phyloP scores from a whole-genome alignment of 2,888 invertebrate genomes.

The Suillia variegata region DNA sequence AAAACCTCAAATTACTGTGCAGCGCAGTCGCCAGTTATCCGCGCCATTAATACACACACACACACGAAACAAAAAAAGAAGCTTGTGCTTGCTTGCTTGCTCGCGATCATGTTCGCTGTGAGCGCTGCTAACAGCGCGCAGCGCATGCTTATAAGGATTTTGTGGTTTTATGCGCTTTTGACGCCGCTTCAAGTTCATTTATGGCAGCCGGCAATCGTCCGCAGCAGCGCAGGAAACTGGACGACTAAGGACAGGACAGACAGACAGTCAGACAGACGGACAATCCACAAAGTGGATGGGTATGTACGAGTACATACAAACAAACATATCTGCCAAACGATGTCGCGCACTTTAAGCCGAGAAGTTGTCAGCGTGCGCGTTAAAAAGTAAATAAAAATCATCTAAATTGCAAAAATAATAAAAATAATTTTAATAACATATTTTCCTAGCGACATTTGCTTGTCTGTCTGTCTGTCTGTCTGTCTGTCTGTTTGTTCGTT shows the following conservation, averaged over 20 bases:
- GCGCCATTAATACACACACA: too few species aligned
- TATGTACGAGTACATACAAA: too few species aligned
- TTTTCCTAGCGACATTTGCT: constrained; percentile 3
- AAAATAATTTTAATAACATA: constrained; percentile 15
- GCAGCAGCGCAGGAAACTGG: not conserved
- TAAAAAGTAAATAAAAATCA: constrained; percentile 10
- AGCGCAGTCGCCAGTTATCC: too few species aligned
- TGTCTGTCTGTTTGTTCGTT: too few species aligned
- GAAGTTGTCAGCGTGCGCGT: constrained; percentile 11
- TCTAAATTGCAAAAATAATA: constrained; percentile 10
- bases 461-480: too few species aligned
- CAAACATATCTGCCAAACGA: not conserved
- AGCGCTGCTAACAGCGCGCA: not conserved
- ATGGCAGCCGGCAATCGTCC: not conserved
- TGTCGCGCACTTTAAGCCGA: not conserved
- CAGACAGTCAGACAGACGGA: not conserved
- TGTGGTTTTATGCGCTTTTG: not conserved
- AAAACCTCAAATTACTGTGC: too few species aligned
- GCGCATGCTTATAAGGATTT: constrained; percentile 2
- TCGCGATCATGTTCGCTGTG: constrained; percentile 9
- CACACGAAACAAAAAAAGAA: too few species aligned
- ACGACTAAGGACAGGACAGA: not conserved
- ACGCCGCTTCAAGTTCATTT: constrained; percentile 3
- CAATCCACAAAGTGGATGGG: not conserved
- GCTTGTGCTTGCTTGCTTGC: too few species aligned